These are phyloP conservation scores for Tetrax tetrax DNA, from an alignment of 2,113 vertebrate species.

Conservation along the genomic window DNA sequence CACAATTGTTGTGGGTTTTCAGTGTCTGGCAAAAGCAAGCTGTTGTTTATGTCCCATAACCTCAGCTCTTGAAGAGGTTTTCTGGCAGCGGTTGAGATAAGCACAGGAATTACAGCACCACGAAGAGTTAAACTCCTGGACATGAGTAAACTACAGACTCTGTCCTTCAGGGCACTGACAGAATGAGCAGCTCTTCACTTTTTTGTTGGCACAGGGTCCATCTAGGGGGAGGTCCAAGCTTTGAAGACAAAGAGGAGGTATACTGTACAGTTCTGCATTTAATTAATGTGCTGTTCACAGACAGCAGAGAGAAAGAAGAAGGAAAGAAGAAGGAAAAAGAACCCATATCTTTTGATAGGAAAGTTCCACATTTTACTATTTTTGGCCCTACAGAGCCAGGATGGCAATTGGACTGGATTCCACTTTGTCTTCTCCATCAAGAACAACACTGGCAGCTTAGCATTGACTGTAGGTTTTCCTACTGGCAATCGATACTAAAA, in stretches of 20 bases:
- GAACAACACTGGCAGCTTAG: not conserved
- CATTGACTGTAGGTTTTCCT: not conserved
- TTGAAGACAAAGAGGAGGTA: not conserved
- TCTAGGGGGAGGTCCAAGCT: not conserved
- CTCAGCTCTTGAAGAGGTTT: not conserved
- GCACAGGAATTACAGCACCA: not conserved
- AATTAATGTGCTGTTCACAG: not conserved
- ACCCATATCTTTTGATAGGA: not conserved
- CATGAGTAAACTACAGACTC: not conserved
- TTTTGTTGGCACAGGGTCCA: not conserved
- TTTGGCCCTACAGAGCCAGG: not conserved
- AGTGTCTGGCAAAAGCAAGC: not conserved
- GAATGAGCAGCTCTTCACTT: not conserved
- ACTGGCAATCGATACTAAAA: not conserved
- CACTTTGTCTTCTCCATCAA: not conserved
- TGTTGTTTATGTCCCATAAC: not conserved
- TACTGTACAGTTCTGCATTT: not conserved
- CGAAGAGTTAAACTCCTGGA: not conserved
- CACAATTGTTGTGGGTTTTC: not conserved
- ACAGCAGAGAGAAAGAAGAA: not conserved
- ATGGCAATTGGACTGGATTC: not conserved
- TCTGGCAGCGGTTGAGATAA: not conserved
- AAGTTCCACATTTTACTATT: not conserved
- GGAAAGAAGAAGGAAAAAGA: not conserved
- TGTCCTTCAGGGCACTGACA: not conserved